Evolutionary conservation across 2,113 vertebrate genomes (phyloP).

Genomic region (Pardalotus punctatus): DNA sequence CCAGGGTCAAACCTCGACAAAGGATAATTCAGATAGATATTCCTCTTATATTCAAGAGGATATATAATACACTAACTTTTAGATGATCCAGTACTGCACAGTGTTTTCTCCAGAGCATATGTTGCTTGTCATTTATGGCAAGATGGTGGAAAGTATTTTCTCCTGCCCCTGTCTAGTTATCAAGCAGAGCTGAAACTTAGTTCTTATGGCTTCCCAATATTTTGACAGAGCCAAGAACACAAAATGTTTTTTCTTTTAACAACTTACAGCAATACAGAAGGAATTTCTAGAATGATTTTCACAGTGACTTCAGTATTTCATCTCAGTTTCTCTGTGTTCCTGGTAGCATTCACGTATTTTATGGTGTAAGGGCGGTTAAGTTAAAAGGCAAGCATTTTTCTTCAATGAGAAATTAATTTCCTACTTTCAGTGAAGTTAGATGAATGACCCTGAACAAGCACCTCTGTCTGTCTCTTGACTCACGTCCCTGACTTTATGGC

Average conservation of each 20-base stretch:
- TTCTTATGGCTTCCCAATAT: not conserved
- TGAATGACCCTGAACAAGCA: not conserved
- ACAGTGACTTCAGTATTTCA: not conserved
- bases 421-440: not conserved
- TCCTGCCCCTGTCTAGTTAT: not conserved
- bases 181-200: not conserved
- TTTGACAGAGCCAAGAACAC: not conserved
- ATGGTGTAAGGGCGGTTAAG: not conserved
- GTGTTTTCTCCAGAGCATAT: not conserved
- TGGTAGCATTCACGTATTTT: not conserved
- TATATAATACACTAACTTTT: not conserved
- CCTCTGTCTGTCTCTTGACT: not conserved
- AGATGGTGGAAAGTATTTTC: not conserved
- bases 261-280: not conserved
- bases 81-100: not conserved
- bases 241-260: not conserved
- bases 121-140: not conserved
- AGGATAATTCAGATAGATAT: too few species aligned
- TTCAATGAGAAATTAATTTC: not conserved
- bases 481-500: not conserved
- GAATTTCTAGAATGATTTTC: not conserved
- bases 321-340: not conserved
- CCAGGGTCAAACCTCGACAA: too few species aligned
- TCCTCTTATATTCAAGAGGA: not conserved
- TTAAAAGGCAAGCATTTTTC: conserved; percentile 20